phyloP scores from a whole-genome alignment of 2,113 vertebrate species.

The Poeciliopsis occidentalis region DNA sequence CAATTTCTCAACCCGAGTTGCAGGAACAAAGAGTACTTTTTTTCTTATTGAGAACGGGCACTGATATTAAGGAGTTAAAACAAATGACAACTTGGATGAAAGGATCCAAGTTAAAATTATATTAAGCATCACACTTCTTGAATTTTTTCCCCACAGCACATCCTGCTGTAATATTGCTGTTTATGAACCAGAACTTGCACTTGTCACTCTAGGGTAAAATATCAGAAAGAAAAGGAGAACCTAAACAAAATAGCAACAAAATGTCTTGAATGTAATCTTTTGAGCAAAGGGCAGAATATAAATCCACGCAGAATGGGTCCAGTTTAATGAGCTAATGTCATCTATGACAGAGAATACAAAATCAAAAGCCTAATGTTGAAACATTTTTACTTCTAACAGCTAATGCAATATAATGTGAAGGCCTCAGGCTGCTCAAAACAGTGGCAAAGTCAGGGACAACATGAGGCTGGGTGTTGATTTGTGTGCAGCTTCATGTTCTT shows the following conservation, averaged over 20 bases:
- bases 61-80: too few species aligned
- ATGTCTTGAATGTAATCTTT: neutral
- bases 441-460: constrained; percentile 42
- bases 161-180: too few species aligned
- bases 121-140: too few species aligned
- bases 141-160: too few species aligned
- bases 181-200: too few species aligned
- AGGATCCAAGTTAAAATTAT: too few species aligned
- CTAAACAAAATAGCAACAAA: neutral
- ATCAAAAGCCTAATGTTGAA: constrained; percentile 16
- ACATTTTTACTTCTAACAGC: constrained; percentile 14
- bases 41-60: too few species aligned
- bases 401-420: constrained; percentile 27
- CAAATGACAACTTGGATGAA: too few species aligned
- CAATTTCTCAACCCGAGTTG: too few species aligned
- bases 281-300: neutral
- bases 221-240: too few species aligned
- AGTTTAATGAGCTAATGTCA: constrained; percentile 7
- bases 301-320: neutral
- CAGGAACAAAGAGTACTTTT: too few species aligned
- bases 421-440: constrained; percentile 39
- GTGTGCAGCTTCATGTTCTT: constrained; percentile 44
- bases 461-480: constrained; percentile 12
- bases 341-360: constrained; percentile 5
- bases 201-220: too few species aligned